Evolutionary conservation across 2,113 vertebrate species (phyloP), one percentile per base, ranked within the genome.

Genomic region (Cinclus mexicanus): DNA sequence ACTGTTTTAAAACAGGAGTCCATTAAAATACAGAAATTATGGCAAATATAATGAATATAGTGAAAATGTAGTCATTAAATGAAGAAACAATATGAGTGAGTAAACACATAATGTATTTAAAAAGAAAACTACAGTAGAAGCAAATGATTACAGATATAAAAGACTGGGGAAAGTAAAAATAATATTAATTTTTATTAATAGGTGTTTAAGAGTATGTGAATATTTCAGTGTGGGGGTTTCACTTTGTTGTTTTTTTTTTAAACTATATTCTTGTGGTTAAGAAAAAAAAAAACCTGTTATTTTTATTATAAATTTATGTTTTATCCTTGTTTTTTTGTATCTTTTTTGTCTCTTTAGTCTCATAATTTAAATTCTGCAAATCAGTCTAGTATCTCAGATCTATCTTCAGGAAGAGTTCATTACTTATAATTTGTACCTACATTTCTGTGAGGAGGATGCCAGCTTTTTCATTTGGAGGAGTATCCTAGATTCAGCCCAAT

Each of bases 181-280:
- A 26, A 16, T 69, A 33, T 18, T 26, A 20, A 4, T n/a, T 49
- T 41, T 28, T n/a, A 47, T 46, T 12, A 11, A 26, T 50, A n/a
- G 26, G 26, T 18, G 13, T 31, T 56, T 56, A 56, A 31, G 7
- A 65, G 35, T 23, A 15, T 31, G 15, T 59, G 47, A 76, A 81
- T 10, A 52, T 64, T 81, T 83, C 16, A 31, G 3, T 67, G n/a
- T 17, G 6, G 2, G 4, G 1, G 1, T 4, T 26, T 59, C 35
- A 37, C 35, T 37, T 37, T 37, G 35, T 37, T 44, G n/a, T 2
- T 16, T 8, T 19, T 19, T 35, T 70, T n/a, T 68, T 11, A 9
- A 28, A 29, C 35, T 68, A 12, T 28, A 6, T 85, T 65, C 21
- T 49, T 4, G 3, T 31, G 2, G 3, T 37, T 83, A 59, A 46